phyloP scores from a whole-genome alignment of 2,797 vertebrate species.

The Tympanoctomys barrerae region DNA sequence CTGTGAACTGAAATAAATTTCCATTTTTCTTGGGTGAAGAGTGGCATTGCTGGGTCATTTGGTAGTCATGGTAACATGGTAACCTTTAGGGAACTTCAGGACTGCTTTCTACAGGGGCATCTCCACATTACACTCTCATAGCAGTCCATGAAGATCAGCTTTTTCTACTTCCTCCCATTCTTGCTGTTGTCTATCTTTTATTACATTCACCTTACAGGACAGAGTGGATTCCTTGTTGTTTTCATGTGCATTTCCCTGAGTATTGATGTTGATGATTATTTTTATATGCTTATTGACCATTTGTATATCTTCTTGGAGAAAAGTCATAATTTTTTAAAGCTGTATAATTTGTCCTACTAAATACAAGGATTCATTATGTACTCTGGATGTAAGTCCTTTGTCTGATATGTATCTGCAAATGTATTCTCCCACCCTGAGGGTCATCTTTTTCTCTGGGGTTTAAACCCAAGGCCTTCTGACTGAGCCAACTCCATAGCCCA shows the following conservation, averaged over 20 bases:
- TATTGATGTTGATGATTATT: neutral
- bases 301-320: neutral
- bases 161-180: neutral
- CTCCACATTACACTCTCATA: neutral
- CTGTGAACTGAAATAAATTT: neutral
- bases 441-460: neutral
- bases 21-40: neutral
- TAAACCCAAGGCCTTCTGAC: neutral
- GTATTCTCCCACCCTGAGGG: neutral
- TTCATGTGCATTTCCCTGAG: neutral
- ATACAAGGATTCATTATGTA: constrained; percentile 2
- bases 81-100: neutral
- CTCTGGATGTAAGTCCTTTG: neutral
- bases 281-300: neutral
- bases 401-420: neutral
- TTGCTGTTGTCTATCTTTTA: neutral
- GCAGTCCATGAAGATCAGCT: neutral
- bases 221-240: neutral
- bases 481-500: neutral
- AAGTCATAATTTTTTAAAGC: neutral
- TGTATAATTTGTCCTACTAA: constrained; percentile 18
- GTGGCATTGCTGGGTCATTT: neutral
- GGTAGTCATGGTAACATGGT: neutral
- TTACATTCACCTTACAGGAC: neutral
- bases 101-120: neutral